Evolutionary conservation across 1,140 invertebrate species (phyloP).

Genomic region (Ceratosolen solmsi): DNA sequence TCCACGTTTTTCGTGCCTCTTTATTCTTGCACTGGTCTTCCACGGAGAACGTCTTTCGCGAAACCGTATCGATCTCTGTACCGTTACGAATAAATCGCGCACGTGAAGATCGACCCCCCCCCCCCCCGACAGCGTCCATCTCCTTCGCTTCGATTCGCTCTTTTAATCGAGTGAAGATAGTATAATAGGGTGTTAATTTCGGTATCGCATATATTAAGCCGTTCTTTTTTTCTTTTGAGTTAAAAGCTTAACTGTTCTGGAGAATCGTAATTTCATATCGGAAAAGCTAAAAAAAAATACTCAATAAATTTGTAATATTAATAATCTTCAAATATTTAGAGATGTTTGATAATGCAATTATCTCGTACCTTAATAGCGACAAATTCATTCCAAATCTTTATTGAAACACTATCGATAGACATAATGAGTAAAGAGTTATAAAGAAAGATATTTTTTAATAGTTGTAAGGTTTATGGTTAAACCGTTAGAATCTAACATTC

Average conservation of each 20-base stretch:
- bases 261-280: slow-evolving; percentile 34
- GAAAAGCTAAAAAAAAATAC: background rate
- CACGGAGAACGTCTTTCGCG: slow-evolving; percentile 6
- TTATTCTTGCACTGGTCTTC: slow-evolving; percentile 19
- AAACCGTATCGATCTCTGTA: slow-evolving; percentile 48
- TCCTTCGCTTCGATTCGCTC: background rate
- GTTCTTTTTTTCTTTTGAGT: background rate
- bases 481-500: too few species aligned
- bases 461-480: too few species aligned
- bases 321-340: background rate
- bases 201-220: slow-evolving; percentile 31
- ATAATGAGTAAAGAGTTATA: too few species aligned
- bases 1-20: slow-evolving; percentile 36
- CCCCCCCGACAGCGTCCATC: slow-evolving; percentile 43
- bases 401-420: too few species aligned
- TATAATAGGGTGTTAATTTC: slow-evolving; percentile 49
- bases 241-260: background rate
- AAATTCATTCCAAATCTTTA: too few species aligned
- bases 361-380: background rate
- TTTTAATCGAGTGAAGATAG: background rate
- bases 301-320: background rate
- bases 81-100: slow-evolving; percentile 49
- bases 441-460: too few species aligned
- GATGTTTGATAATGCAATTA: slow-evolving; percentile 6
- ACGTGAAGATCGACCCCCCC: slow-evolving; percentile 39